Percentiles rank a stretch among this genome's conserved stretches.
phyloP scores from a whole-genome alignment of 1,140 invertebrate genomes.

The Drusus annulatus region DNA sequence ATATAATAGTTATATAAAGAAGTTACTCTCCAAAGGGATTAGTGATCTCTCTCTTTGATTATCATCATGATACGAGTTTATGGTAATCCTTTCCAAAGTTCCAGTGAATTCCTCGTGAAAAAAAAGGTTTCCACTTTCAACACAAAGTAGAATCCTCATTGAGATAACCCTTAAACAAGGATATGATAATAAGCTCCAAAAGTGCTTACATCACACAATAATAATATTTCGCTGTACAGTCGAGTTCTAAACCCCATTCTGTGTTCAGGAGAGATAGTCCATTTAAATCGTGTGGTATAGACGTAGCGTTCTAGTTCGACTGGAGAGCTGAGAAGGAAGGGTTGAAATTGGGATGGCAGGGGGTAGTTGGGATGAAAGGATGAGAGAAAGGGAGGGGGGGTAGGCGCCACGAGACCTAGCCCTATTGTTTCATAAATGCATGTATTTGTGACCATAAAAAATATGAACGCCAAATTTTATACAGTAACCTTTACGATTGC shows the following conservation, averaged over 20 bases:
- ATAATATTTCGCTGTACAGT: constrained; percentile 4
- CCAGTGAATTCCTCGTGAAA: too few relatives aligned
- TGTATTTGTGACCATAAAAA: neutral
- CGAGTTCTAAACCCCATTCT: neutral
- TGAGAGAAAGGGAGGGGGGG: neutral
- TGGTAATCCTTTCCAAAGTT: too few relatives aligned
- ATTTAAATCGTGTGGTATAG: neutral
- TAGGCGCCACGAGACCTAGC: neutral
- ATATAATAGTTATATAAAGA: too few relatives aligned
- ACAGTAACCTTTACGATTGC: too few relatives aligned
- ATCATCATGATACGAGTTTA: too few relatives aligned
- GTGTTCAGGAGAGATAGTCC: neutral
- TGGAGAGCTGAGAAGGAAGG: neutral
- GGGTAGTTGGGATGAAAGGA: neutral
- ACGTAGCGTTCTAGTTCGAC: too few relatives aligned
- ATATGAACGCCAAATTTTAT: too few relatives aligned
- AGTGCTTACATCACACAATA: neutral
- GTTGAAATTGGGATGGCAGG: neutral
- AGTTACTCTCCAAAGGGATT: too few relatives aligned
- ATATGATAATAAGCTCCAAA: neutral
- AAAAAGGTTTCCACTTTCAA: too few relatives aligned
- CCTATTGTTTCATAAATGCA: neutral
- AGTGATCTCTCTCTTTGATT: too few relatives aligned
- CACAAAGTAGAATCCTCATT: neutral
- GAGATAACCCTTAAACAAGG: neutral